phyloP scores from a whole-genome alignment of 1,140 invertebrate species.

The Drosophila rhopaloa region DNA sequence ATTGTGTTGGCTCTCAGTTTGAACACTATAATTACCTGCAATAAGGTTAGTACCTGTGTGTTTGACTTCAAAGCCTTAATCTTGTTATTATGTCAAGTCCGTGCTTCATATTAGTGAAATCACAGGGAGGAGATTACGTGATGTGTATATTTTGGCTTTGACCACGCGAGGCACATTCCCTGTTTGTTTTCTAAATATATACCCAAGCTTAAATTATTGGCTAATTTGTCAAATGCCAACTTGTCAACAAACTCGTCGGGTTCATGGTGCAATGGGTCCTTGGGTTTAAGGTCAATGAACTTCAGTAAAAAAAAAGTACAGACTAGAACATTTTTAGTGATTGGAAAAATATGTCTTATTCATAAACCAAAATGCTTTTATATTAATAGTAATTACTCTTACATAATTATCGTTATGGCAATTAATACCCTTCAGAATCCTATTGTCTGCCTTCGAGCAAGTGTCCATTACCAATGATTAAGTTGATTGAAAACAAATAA shows the following conservation, averaged over 20 bases:
- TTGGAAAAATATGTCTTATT: neutral
- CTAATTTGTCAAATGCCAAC: constrained; percentile 34
- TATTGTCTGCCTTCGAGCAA: neutral
- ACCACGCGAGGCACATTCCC: constrained; percentile 11
- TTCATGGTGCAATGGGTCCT: neutral
- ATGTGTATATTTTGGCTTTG: constrained; percentile 23
- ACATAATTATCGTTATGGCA: neutral
- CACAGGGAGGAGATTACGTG: constrained; percentile 12
- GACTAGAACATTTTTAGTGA: too few species aligned
- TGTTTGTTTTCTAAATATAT: constrained; percentile 36
- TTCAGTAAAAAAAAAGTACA: too few species aligned
- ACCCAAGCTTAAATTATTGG: constrained; percentile 27
- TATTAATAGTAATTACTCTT: neutral
- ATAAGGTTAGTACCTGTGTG: constrained; percentile 23
- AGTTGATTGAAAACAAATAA: constrained; percentile 46
- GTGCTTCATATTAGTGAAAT: neutral
- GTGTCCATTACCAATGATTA: constrained; percentile 47
- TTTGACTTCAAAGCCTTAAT: constrained; percentile 41
- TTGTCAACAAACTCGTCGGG: constrained; percentile 33
- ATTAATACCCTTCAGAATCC: neutral
- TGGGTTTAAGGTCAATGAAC: constrained; percentile 11
- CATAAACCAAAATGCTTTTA: neutral
- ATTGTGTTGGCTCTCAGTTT: constrained; percentile 27
- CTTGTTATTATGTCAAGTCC: constrained; percentile 38
- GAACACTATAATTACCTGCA: constrained; percentile 50